Conservation (phyloP, 2,888 invertebrate species). For the Hermaeophaga mercurialis region DNA sequence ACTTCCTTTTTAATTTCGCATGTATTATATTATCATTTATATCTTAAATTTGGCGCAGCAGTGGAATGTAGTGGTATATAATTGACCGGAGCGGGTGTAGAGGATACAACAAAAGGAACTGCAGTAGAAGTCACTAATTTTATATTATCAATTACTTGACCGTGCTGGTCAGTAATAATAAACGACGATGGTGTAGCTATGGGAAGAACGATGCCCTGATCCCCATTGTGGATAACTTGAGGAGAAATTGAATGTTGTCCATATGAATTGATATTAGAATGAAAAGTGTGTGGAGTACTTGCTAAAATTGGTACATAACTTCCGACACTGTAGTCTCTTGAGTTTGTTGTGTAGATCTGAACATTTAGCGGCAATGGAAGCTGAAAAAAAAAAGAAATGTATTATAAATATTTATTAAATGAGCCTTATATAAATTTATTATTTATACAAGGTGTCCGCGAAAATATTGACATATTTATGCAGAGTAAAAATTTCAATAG, state of each 20-base stretch:
- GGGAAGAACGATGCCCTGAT: slow-evolving; percentile 31
- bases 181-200: slow-evolving; percentile 31
- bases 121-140: slow-evolving; percentile 27
- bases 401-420: too few relatives aligned
- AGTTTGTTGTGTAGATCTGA: slow-evolving; percentile 42
- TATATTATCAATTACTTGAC: slow-evolving; percentile 31
- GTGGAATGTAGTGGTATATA: slow-evolving; percentile 6
- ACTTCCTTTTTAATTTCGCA: too few relatives aligned
- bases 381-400: slow-evolving; percentile 19
- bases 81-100: slow-evolving; percentile 18
- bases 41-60: neutral
- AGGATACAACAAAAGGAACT: slow-evolving; percentile 23
- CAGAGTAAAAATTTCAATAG: too few relatives aligned
- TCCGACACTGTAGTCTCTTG: slow-evolving; percentile 38
- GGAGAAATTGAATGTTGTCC: slow-evolving; percentile 37
- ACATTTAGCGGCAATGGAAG: slow-evolving; percentile 37
- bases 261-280: slow-evolving; percentile 25
- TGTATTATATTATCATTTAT: too few relatives aligned
- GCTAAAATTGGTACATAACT: slow-evolving; percentile 39
- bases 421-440: too few relatives aligned
- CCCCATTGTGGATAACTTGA: slow-evolving; percentile 30
- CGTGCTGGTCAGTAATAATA: slow-evolving; percentile 31
- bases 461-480: too few relatives aligned
- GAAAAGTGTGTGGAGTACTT: slow-evolving; percentile 40
- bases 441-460: too few relatives aligned